Conservation (phyloP, 1,140 invertebrate species). For the Caenorhabditis tropicalis region DNA sequence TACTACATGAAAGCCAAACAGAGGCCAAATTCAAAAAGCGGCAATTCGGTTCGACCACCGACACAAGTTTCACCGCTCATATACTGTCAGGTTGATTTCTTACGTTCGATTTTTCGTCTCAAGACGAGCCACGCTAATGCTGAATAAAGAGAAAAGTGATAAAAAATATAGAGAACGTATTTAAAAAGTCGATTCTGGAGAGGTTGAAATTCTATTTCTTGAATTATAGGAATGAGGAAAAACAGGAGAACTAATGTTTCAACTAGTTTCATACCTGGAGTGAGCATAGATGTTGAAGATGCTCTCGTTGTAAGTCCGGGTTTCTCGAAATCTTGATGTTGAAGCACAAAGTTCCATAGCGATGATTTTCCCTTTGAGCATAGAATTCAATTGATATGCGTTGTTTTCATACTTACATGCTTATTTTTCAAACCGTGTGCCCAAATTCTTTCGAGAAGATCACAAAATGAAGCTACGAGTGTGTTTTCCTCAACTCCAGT, state of each 20-base stretch:
- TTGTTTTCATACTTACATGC: slow-evolving; percentile 75
- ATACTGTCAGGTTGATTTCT: neutral
- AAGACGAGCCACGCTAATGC: slow-evolving; percentile 56
- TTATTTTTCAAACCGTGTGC: slow-evolving; percentile 93
- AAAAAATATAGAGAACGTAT: neutral
- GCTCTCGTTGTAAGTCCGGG: slow-evolving; percentile 42
- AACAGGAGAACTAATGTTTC: neutral
- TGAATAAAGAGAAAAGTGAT: slow-evolving; percentile 17
- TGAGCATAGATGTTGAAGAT: slow-evolving; percentile 53
- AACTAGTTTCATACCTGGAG: slow-evolving; percentile 61
- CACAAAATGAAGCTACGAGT: slow-evolving; percentile 93
- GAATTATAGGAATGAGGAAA: neutral
- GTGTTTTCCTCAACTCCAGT: slow-evolving; percentile 92
- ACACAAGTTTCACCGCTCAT: neutral
- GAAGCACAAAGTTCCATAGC: slow-evolving; percentile 66
- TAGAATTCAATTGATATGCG: slow-evolving; percentile 14
- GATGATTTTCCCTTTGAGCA: slow-evolving; percentile 70
- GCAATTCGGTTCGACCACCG: neutral
- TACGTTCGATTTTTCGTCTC: slow-evolving; percentile 51
- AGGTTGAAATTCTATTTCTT: neutral
- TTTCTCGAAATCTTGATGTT: slow-evolving; percentile 68
- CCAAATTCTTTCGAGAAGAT: slow-evolving; percentile 96
- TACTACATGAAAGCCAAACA: neutral
- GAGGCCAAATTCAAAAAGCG: neutral
- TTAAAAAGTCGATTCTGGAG: neutral